Evolutionary conservation across 2,888 invertebrate species (phyloP), one percentile per base, ranked within the genome.

Genomic region (Drosophila seclusa): DNA sequence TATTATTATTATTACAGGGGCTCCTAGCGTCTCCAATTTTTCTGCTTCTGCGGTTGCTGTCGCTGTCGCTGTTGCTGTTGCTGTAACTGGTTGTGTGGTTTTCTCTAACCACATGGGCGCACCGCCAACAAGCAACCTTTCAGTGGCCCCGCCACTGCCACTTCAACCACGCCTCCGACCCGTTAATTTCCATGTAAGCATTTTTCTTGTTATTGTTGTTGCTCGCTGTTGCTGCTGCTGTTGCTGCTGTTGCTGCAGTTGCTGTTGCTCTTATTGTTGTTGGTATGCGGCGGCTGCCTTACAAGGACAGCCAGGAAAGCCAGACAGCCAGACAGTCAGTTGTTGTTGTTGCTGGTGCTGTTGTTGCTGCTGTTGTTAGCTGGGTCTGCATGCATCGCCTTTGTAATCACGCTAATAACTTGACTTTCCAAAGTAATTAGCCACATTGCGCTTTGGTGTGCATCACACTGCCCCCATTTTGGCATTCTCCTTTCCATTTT

Each of bases 331-430:
- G 31, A 29, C 38, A 66, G 68, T 34, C 49, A 58, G 36, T 60
- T 54, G 32, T 29, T 54, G 38, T 34, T 27, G 50, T n/a, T 31
- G 38, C 21, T 27, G 49, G 6, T 40, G 58, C 10, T 63, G 49
- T 13, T 57, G 52, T 8, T 32, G 38, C 5, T 36, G 45, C 11
- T 29, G 31, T 55, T 65, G 60, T 57, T 48, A 52, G 31, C 45
- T 21, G 52, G 38, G 21, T 38, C 64, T 58, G 64, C 49, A 61
- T 82, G 71, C 78, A 76, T 70, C 76, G 85, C 82, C 85, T 87
- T 82, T 83, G 90, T 90, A 88, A 88, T 88, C 90, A 83, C 88
- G 90, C 88, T 86, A 89, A 88, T 88, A 88, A 88, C 88, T 89
- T 87, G 90, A 83, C 87, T 86, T 88, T 80, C 84, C 78, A 82